phyloP scores from a whole-genome alignment of 1,140 invertebrate species.

The Sinella curviseta region DNA sequence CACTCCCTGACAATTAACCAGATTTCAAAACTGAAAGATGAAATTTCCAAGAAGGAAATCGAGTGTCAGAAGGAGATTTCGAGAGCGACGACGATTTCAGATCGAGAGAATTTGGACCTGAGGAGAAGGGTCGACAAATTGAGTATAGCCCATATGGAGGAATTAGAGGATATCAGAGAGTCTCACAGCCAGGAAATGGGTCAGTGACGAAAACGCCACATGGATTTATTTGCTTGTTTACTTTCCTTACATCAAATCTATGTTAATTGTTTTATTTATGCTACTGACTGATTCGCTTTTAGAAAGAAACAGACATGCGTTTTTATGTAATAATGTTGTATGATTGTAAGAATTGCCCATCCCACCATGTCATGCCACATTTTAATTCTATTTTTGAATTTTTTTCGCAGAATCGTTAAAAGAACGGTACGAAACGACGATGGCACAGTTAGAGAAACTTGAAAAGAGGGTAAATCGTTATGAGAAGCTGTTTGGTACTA shows the following conservation, averaged over 20 bases:
- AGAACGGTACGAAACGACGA: slow-evolving; percentile 28
- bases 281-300: too few relatives aligned
- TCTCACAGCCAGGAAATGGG: slow-evolving; percentile 63
- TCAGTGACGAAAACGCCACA: too few relatives aligned
- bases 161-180: slow-evolving; percentile 61
- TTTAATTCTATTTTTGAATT: too few relatives aligned
- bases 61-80: slow-evolving; percentile 62
- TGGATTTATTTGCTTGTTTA: not conserved
- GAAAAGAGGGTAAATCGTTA: slow-evolving; percentile 26
- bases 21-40: slow-evolving; percentile 61
- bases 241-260: not conserved
- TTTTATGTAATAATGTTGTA: too few relatives aligned
- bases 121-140: slow-evolving; percentile 61
- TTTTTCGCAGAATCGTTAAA: not conserved
- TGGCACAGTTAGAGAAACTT: slow-evolving; percentile 24
- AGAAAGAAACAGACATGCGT: too few relatives aligned
- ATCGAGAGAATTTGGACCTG: slow-evolving; percentile 60
- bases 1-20: slow-evolving; percentile 46
- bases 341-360: too few relatives aligned
- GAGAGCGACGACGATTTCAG: slow-evolving; percentile 59
- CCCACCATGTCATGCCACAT: too few relatives aligned
- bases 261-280: not conserved
- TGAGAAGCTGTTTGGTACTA: slow-evolving; percentile 8
- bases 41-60: slow-evolving; percentile 60
- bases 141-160: slow-evolving; percentile 60